These are phyloP conservation scores for Synanthedon formicaeformis DNA, from an alignment of 2,888 invertebrate species.

Conservation along the genomic window DNA sequence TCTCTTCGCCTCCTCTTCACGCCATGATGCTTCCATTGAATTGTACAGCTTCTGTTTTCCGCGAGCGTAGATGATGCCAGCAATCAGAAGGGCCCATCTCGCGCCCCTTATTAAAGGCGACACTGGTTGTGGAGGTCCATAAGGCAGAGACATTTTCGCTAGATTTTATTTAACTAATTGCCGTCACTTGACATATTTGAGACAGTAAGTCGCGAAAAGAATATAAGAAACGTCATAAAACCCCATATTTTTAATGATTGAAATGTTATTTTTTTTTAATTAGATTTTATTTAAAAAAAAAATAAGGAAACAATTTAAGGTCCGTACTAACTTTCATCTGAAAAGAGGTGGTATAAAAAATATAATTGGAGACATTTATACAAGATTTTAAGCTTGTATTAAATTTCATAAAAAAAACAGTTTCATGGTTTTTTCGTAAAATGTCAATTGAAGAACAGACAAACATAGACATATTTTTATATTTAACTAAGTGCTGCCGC, in stretches of 20 bases:
- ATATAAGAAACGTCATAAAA: neutral
- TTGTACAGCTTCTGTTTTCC: constrained; percentile 37
- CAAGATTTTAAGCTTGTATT: too few relatives aligned
- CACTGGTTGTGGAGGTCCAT: constrained; percentile 43
- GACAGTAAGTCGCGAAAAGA: neutral
- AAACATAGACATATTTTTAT: too few relatives aligned
- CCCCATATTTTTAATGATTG: neutral
- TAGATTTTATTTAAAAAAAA: too few relatives aligned
- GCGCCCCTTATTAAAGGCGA: constrained; percentile 51
- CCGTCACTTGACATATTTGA: neutral
- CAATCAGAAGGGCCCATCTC: constrained; percentile 38
- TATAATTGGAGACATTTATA: too few relatives aligned
- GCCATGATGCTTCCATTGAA: constrained; percentile 24
- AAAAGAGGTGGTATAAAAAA: too few relatives aligned
- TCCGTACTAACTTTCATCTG: too few relatives aligned
- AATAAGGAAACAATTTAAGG: too few relatives aligned
- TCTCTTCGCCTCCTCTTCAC: constrained; percentile 33
- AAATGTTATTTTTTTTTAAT: neutral
- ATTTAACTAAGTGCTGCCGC: too few relatives aligned
- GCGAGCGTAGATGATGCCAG: constrained; percentile 45
- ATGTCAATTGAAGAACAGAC: too few relatives aligned
- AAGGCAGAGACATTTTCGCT: constrained; percentile 29
- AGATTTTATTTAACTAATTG: neutral
- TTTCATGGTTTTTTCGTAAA: too few relatives aligned
- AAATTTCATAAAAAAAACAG: too few relatives aligned